A percentile compares a stretch with the other conserved stretches of the same genome.
phyloP scores from a whole-genome alignment of 2,888 invertebrate genomes.

The Euproctis similis region DNA sequence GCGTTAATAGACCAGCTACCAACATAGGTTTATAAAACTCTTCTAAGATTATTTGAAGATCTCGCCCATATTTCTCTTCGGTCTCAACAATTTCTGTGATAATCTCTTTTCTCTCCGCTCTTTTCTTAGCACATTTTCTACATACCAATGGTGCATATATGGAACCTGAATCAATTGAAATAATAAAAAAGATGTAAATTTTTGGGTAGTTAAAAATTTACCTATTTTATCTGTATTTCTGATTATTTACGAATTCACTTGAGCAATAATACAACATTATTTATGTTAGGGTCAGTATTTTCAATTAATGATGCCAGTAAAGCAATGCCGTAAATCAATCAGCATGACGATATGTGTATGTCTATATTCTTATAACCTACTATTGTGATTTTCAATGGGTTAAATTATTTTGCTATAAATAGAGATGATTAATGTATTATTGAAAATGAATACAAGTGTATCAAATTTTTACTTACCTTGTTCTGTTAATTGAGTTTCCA shows the following conservation, averaged over 20 bases:
- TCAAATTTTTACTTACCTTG: slow-evolving; percentile 49
- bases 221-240: no score
- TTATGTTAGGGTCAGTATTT: no score
- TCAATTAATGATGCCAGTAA: no score
- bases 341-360: no score
- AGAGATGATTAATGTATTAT: no score
- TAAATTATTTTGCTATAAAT: no score
- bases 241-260: no score
- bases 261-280: no score
- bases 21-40: slow-evolving; percentile 96
- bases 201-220: no score
- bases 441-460: background rate
- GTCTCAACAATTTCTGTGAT: slow-evolving; percentile 97
- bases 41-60: slow-evolving; percentile 92
- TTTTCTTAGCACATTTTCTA: slow-evolving; percentile 89
- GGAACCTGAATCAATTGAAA: slow-evolving; percentile 73
- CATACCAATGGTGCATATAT: slow-evolving; percentile 88
- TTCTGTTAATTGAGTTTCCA: slow-evolving; percentile 85
- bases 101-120: slow-evolving; percentile 94
- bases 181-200: slow-evolving; percentile 1
- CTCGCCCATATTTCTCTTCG: slow-evolving; percentile 95
- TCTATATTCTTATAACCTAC: no score
- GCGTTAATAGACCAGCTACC: slow-evolving; percentile 91
- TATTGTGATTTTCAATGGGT: no score
- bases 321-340: no score